phyloP scores from a whole-genome alignment of 2,113 vertebrate species.

The Lipotes vexillifer region DNA sequence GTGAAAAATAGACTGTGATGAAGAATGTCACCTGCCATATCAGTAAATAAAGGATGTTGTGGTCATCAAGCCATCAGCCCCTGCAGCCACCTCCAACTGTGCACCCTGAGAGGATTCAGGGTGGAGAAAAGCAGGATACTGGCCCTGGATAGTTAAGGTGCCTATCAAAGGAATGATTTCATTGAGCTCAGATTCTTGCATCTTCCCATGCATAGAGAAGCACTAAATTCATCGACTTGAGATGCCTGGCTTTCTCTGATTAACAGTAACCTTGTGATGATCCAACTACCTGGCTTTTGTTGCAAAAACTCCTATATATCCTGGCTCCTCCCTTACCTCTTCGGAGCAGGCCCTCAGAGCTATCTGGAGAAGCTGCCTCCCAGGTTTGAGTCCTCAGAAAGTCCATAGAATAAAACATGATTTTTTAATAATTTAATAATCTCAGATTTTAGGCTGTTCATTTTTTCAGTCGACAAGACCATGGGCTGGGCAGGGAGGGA shows the following conservation, averaged over 20 bases:
- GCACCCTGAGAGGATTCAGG: not conserved
- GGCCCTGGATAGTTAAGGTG: not conserved
- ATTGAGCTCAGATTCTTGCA: not conserved
- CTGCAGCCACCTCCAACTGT: not conserved
- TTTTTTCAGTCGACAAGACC: not conserved
- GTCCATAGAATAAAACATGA: not conserved
- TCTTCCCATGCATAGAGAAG: not conserved
- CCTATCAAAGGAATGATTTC: not conserved
- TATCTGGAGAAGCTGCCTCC: not conserved
- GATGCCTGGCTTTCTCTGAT: not conserved
- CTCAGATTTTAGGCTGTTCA: not conserved
- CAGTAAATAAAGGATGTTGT: not conserved
- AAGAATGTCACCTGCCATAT: not conserved
- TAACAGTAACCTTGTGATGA: not conserved
- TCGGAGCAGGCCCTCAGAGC: too few relatives aligned
- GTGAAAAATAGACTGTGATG: not conserved
- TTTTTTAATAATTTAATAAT: too few relatives aligned
- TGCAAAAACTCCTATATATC: not conserved
- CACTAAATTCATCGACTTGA: not conserved
- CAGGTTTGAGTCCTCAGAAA: not conserved
- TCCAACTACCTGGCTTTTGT: not conserved
- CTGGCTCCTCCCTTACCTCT: not conserved
- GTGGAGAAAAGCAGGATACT: not conserved
- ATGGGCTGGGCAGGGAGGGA: not conserved
- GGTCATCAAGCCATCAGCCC: not conserved